Base-by-base conservation (phyloP, 2,113 vertebrate genomes). In the Argyrosomus japonicus region DNA sequence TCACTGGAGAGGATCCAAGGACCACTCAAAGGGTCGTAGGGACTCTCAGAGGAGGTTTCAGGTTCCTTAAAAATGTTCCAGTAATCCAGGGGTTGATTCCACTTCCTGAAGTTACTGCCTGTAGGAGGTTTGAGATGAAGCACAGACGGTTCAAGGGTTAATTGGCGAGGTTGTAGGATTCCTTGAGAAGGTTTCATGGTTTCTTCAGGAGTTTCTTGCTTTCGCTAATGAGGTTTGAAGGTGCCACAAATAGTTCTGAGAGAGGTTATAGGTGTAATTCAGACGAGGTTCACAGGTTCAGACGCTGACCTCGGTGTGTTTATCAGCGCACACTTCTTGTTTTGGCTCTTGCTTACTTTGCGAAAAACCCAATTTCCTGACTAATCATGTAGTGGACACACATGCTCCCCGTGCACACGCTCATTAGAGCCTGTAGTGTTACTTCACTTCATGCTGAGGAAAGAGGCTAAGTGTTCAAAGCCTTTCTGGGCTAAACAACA, bases 341-440 rank as follows among this genome's bases (percentile, higher is more conserved):
- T 79, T 58, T 73, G 56, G 78, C 25, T 70, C 47, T 77, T 87
- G 89, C 87, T 88, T 79, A 89, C 75, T 83, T 40, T 65, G 81
- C 87, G 36, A 87, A 60, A 89, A 89, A 53, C 21, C 51, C 19
- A 32, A 70, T 68, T 89, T 81, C 77, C 70, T 69, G 79, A 77
- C 75, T 82, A 85, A 86, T 40, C 36, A 40, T 5, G 29, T 40
- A 40, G 36, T 40, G 36, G 36, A 63, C 74, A 13, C 23, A 13
- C 68, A 45, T 60, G 21, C 63, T 56, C 68, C 43, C 32, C 75
- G 70, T 56, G 51, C 6, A 75, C 91, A 81, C 73, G 75, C 84
- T 88, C 88, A 90, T 92, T 93, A 92, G 73, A 85, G 77, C 75
- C 74, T 53, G 88, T 27, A 83, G 83, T 86, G 87, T 84, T 87